phyloP scores from a whole-genome alignment of 2,888 invertebrate genomes.

The Drosophila anomelani region DNA sequence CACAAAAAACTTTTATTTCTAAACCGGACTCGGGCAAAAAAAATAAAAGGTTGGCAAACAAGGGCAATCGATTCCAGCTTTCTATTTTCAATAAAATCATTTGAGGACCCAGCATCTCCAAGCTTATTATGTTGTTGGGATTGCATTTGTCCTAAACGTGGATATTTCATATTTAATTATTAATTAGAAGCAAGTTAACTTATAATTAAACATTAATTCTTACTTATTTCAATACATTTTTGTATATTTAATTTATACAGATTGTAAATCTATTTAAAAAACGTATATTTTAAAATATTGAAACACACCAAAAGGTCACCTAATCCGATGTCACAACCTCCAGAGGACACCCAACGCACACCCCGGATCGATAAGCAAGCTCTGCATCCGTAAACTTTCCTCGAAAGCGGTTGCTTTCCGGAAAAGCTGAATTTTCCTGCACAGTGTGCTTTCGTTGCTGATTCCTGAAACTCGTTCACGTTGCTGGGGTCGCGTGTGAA shows the following conservation, averaged over 20 bases:
- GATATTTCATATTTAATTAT: neutral
- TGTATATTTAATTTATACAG: no score
- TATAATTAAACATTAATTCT: no score
- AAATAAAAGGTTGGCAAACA: no score
- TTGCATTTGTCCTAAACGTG: no score
- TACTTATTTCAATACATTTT: neutral
- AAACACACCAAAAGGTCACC: neutral
- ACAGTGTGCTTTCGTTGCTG: slow-evolving; percentile 78
- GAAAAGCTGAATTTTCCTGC: slow-evolving; percentile 70
- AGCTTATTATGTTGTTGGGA: no score
- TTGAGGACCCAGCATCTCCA: no score
- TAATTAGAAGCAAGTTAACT: neutral
- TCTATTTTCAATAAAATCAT: no score
- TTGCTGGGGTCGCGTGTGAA: slow-evolving; percentile 69
- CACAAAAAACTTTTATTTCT: no score
- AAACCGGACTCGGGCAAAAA: no score
- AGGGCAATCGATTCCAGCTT: no score
- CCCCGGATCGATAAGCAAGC: slow-evolving; percentile 53
- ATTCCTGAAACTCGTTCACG: slow-evolving; percentile 75
- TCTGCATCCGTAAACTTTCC: slow-evolving; percentile 41
- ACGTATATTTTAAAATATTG: slow-evolving; percentile 2
- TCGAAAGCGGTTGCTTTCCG: slow-evolving; percentile 47
- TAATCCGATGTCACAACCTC: slow-evolving; percentile 24
- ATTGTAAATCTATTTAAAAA: neutral
- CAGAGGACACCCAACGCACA: slow-evolving; percentile 1